phyloP scores from a whole-genome alignment of 2,113 vertebrate genomes.

The Epinephelus lanceolatus region DNA sequence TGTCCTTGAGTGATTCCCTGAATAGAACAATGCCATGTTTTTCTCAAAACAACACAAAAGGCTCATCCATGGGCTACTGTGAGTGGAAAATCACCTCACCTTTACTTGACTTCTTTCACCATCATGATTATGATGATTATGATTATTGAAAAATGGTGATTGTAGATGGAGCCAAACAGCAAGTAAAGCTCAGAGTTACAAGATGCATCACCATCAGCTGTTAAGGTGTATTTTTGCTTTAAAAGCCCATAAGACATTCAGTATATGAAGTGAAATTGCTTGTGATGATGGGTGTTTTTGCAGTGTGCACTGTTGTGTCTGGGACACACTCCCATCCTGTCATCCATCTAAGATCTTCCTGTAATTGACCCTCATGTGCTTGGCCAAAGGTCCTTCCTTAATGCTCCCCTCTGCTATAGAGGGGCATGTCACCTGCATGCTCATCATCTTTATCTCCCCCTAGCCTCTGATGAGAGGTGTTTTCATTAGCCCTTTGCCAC shows the following conservation, averaged over 20 bases:
- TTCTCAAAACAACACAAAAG: background rate
- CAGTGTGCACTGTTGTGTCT: slow-evolving; percentile 30
- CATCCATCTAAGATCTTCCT: slow-evolving; percentile 10
- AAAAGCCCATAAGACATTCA: slow-evolving; percentile 18
- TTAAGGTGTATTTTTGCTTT: background rate
- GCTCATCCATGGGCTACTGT: background rate
- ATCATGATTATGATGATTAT: background rate
- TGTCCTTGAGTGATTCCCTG: background rate
- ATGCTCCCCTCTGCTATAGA: slow-evolving; percentile 12
- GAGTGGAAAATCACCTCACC: background rate
- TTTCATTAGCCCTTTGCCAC: slow-evolving; percentile 46
- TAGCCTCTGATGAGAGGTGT: slow-evolving; percentile 18
- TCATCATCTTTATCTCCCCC: slow-evolving; percentile 22
- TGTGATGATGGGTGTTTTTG: slow-evolving; percentile 53
- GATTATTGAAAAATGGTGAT: background rate
- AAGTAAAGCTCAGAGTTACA: background rate
- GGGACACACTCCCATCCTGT: slow-evolving; percentile 31
- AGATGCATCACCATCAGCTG: background rate
- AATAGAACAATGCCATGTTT: background rate
- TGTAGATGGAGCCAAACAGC: background rate
- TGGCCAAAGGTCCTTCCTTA: slow-evolving; percentile 10
- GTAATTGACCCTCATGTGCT: slow-evolving; percentile 23
- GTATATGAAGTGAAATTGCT: slow-evolving; percentile 60
- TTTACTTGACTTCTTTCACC: background rate
- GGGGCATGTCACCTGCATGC: slow-evolving; percentile 18